Base-by-base conservation (phyloP, 2,888 invertebrate genomes). In the Frankliniella intonsa region DNA sequence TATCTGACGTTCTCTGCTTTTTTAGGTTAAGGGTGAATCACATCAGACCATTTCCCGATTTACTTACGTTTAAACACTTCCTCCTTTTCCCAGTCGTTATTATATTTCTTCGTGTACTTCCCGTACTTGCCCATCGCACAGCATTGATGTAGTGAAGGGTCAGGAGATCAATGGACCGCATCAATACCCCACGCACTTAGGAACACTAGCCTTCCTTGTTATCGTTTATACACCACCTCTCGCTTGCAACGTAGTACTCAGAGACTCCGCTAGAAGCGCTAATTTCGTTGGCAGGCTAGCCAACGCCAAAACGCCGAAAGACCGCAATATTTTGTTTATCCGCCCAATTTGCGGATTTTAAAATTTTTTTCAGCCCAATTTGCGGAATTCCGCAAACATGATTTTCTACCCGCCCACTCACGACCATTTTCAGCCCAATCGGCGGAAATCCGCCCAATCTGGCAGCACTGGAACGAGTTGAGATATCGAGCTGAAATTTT, bases 361-460 rank as follows among this genome's bases (percentile, higher is more conserved):
- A 17, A 7, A 3, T 55, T 55, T 55, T 55, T 55, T 8, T 55
- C 55, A 12, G 55, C 55, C 55, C 55, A 55, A 55, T 55, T 55
- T 3, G 55, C 55, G 55, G 55, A 55, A 55, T 8, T 55, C 55
- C 55, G 55, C 55, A 3, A 55, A 55, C 3, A 12, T 19, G 3
- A 55, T 17, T 17, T 55, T 55, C 19, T 19, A 55, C 19, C 55
- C 55, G 55, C 55, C 55, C 14, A 55, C 3, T 8, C 14, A 12
- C 55, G 55, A 55, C 55, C 55, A 55, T 55, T 55, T 55, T 55
- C 55, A 55, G 55, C 55, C 55, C 55, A 55, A 55, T 55, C 55
- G 55, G 55, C 55, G 55, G 55, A 55, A 55, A 55, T 55, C 55
- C 55, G 55, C 55, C 55, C 55, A 55, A 3, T n/a, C n/a, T n/a